Conservation (phyloP, 2,113 vertebrate species). For the Brienomyrus longianalis region DNA sequence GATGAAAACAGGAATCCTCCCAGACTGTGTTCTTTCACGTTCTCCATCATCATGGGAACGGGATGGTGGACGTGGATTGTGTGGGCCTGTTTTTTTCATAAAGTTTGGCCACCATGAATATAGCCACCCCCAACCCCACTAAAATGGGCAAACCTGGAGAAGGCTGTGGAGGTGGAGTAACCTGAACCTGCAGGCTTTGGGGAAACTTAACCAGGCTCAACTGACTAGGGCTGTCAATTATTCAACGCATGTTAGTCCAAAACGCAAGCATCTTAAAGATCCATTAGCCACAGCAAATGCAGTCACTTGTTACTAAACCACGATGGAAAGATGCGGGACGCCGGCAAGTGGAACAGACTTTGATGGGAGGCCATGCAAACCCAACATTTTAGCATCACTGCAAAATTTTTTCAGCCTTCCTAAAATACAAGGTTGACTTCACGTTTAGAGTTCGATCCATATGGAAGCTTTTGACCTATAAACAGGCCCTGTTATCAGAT, state of each 20-base stretch:
- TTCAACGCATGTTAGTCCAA: conserved; percentile 61
- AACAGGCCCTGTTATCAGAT: conserved; percentile 18
- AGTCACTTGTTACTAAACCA: conserved; percentile 25
- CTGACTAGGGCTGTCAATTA: conserved; percentile 52
- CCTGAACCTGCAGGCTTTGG: conserved; percentile 41
- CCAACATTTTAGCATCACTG: neutral
- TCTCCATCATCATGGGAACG: neutral
- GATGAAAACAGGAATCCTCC: neutral
- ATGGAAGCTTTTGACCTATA: neutral
- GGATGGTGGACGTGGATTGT: neutral
- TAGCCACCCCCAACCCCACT: conserved; percentile 28
- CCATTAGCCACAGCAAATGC: conserved; percentile 29
- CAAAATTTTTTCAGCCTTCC: neutral
- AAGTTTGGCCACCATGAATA: neutral
- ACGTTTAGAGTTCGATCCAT: neutral
- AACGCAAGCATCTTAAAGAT: conserved; percentile 56
- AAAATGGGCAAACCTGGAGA: conserved; percentile 21
- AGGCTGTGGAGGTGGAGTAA: conserved; percentile 41
- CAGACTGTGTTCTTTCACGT: neutral
- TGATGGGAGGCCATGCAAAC: neutral
- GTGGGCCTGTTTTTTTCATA: neutral
- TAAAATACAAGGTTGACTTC: neutral
- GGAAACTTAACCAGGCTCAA: conserved; percentile 53
- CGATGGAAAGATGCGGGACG: neutral
- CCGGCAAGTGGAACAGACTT: neutral